Evolutionary conservation across 2,113 vertebrate genomes (phyloP).

Genomic region (Mellivora capensis): DNA sequence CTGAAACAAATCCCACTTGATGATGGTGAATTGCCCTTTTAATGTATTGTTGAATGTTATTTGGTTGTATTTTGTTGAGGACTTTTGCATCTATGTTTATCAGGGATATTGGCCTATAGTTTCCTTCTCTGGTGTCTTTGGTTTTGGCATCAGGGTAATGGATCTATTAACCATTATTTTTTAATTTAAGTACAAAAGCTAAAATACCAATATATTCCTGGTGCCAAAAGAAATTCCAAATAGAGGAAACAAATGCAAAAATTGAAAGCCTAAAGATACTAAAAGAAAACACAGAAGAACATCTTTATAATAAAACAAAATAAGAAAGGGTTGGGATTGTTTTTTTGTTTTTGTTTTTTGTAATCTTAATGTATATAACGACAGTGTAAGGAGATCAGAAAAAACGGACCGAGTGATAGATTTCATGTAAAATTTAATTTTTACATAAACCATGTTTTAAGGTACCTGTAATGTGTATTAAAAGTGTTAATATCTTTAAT

Average conservation of each 20-base stretch:
- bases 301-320: constrained; percentile 24
- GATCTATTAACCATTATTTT: neutral
- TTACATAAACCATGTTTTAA: constrained; percentile 24
- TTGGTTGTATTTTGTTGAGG: neutral
- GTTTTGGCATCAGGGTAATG: neutral
- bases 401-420: neutral
- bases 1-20: neutral
- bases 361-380: neutral
- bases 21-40: neutral
- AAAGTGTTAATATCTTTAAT: neutral
- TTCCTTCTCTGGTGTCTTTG: neutral
- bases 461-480: neutral
- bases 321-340: neutral
- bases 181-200: neutral
- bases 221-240: constrained; percentile 15
- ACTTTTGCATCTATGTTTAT: neutral
- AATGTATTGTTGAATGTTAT: neutral
- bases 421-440: constrained; percentile 3
- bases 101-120: neutral
- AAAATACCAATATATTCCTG: neutral
- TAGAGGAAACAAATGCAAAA: neutral
- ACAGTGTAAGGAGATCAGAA: neutral
- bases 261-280: neutral
- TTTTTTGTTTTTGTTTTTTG: constrained; percentile 7
- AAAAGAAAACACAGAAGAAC: neutral